Evolutionary conservation across 2,797 vertebrate genomes (phyloP).

Genomic region (Monodelphis domestica): DNA sequence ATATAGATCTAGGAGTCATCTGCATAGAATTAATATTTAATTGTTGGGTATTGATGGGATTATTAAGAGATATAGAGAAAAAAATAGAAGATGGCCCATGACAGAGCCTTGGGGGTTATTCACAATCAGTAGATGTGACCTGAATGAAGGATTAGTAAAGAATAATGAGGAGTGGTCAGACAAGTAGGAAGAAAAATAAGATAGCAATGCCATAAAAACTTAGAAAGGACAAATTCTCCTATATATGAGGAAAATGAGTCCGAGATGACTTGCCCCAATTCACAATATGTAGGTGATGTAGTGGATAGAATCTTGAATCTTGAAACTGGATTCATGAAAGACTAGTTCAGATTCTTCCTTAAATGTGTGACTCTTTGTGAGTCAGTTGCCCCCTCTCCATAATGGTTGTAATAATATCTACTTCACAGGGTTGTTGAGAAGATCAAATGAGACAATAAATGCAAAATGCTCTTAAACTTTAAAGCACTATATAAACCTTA

Average conservation of each 20-base stretch:
- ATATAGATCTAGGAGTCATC: no score
- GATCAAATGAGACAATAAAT: background rate
- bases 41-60: no score
- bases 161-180: background rate
- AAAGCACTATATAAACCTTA: background rate
- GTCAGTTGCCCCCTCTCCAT: background rate
- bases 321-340: background rate
- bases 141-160: background rate
- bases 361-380: background rate
- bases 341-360: background rate
- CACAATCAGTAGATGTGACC: no score
- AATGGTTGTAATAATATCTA: background rate
- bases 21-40: no score
- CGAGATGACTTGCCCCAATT: background rate
- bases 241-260: background rate
- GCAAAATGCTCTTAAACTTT: background rate
- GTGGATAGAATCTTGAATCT: background rate
- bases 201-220: background rate
- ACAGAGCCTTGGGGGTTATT: background rate
- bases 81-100: background rate
- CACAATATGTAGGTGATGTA: background rate
- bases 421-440: background rate
- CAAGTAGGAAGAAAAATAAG: background rate
- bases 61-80: no score
- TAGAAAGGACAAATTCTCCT: background rate